phyloP scores from a whole-genome alignment of 2,888 invertebrate genomes.

The Hemicrepidius hirtus region DNA sequence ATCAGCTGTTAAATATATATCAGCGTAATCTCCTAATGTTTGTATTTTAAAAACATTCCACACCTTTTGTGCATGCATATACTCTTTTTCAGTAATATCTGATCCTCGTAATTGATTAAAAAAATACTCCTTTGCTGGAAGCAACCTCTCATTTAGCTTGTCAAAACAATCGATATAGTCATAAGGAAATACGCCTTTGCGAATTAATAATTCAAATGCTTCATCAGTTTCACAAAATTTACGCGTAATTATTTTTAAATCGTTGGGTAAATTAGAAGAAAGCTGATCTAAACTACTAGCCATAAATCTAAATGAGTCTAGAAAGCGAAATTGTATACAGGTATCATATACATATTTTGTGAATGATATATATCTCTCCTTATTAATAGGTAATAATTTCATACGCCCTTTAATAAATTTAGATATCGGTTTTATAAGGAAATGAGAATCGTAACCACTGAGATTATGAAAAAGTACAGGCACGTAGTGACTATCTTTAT shows the following conservation, averaged over 20 bases:
- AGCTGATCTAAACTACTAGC: slow-evolving; percentile 56
- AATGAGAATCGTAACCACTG: too few relatives aligned
- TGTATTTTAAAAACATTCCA: slow-evolving; percentile 63
- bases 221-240: slow-evolving; percentile 40
- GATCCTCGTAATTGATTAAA: slow-evolving; percentile 56
- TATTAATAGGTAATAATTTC: too few relatives aligned
- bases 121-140: slow-evolving; percentile 59
- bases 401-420: too few relatives aligned
- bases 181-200: slow-evolving; percentile 65
- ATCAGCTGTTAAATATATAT: slow-evolving; percentile 66
- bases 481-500: too few relatives aligned
- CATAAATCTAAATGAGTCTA: slow-evolving; percentile 59
- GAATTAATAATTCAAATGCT: slow-evolving; percentile 49
- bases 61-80: slow-evolving; percentile 63
- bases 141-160: slow-evolving; percentile 56
- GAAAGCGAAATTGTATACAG: slow-evolving; percentile 53
- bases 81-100: slow-evolving; percentile 59
- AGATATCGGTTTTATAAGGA: slow-evolving; percentile 59
- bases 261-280: slow-evolving; percentile 52
- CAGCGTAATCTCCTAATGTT: slow-evolving; percentile 64
- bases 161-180: slow-evolving; percentile 60
- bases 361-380: too few relatives aligned
- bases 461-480: too few relatives aligned
- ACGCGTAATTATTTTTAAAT: slow-evolving; percentile 45
- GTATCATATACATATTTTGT: slow-evolving; percentile 52